Conservation (phyloP, 2,888 invertebrate genomes). For the Hanleya hanleyi region DNA sequence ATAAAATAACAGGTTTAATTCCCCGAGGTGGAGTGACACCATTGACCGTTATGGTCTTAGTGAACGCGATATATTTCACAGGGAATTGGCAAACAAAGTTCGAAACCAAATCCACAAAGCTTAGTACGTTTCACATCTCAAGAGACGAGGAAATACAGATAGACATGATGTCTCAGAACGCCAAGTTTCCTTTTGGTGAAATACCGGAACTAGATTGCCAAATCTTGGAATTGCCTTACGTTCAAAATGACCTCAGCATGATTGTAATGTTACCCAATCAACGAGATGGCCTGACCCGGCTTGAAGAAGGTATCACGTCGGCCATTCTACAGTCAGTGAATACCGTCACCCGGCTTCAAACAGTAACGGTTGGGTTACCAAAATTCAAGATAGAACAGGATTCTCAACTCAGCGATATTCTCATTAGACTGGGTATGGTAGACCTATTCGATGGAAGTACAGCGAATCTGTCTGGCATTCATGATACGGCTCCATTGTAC, state of each 20-base stretch:
- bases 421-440: constrained; percentile 56
- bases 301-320: constrained; percentile 42
- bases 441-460: constrained; percentile 49
- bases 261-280: constrained; percentile 59
- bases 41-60: constrained; percentile 70
- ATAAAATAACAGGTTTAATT: constrained; percentile 87
- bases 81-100: constrained; percentile 77
- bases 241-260: constrained; percentile 54
- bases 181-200: constrained; percentile 77
- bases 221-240: constrained; percentile 84
- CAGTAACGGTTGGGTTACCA: constrained; percentile 47
- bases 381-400: constrained; percentile 56
- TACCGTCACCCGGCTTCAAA: background rate
- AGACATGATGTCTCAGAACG: constrained; percentile 82
- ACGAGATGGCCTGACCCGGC: constrained; percentile 45
- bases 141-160: constrained; percentile 53
- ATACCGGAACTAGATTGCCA: constrained; percentile 81
- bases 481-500: constrained; percentile 43
- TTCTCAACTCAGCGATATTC: constrained; percentile 41
- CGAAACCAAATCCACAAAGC: constrained; percentile 67
- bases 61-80: constrained; percentile 59
- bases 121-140: constrained; percentile 77
- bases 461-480: constrained; percentile 62
- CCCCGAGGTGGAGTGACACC: constrained; percentile 73
- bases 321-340: background rate